phyloP scores from a whole-genome alignment of 2,888 invertebrate genomes.

The Eugnorisma glareosa region DNA sequence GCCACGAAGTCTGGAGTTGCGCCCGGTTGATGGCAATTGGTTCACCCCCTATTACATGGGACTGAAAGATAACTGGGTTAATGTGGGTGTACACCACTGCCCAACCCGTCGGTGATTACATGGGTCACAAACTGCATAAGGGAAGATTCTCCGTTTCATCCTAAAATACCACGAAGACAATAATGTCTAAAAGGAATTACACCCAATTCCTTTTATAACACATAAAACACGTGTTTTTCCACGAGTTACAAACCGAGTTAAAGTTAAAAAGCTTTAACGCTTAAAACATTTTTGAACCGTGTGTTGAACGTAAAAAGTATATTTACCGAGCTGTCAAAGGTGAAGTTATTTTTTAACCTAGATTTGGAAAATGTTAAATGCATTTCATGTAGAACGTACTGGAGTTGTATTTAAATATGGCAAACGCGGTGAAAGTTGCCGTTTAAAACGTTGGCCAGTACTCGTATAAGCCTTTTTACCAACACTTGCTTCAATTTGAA shows the following conservation, averaged over 20 bases:
- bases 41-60: too few relatives aligned
- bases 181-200: too few relatives aligned
- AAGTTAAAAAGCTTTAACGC: conserved; percentile 49
- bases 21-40: too few relatives aligned
- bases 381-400: conserved; percentile 41
- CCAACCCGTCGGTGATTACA: too few relatives aligned
- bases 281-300: conserved; percentile 47
- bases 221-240: conserved; percentile 18
- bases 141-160: not conserved
- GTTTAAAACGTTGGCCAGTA: conserved; percentile 29
- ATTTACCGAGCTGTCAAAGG: conserved; percentile 61
- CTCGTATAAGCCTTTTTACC: not conserved
- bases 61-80: too few relatives aligned
- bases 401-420: conserved; percentile 31
- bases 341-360: conserved; percentile 65
- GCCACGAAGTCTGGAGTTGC: too few relatives aligned
- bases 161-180: too few relatives aligned
- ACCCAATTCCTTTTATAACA: not conserved
- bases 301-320: conserved; percentile 50
- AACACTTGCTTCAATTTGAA: not conserved
- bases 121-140: too few relatives aligned
- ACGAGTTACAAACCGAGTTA: conserved; percentile 13
- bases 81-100: too few relatives aligned
- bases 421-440: not conserved
- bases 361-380: conserved; percentile 57